phyloP scores from a whole-genome alignment of 2,113 vertebrate species.

The Toxotes jaculatrix region DNA sequence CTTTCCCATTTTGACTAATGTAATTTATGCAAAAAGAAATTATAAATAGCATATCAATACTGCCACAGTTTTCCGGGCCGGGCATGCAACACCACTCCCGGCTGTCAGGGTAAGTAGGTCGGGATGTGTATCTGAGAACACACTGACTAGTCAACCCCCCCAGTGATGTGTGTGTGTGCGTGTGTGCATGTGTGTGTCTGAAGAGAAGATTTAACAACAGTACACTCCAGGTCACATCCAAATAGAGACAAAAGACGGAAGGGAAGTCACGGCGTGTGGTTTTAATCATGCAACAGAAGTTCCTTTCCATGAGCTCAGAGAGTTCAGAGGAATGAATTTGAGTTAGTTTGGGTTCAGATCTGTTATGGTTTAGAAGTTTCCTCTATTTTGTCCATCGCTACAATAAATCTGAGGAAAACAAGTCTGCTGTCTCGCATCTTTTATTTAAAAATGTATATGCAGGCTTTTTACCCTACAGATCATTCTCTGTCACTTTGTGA shows the following conservation, averaged over 20 bases:
- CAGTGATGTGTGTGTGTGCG: constrained; percentile 1
- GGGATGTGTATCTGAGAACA: constrained; percentile 51
- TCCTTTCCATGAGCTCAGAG: constrained; percentile 48
- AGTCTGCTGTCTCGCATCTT: constrained; percentile 21
- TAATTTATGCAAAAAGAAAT: constrained; percentile 83
- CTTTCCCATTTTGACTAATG: constrained; percentile 77
- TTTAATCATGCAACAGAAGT: constrained; percentile 58
- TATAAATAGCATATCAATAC: constrained; percentile 85
- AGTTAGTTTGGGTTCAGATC: constrained; percentile 13
- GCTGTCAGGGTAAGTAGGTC: constrained; percentile 79
- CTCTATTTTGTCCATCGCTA: not conserved
- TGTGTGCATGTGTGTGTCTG: constrained; percentile 27
- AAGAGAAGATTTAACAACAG: constrained; percentile 58
- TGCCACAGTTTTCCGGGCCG: constrained; percentile 70
- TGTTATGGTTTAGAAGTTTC: constrained; percentile 42
- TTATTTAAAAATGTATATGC: constrained; percentile 25
- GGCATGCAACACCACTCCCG: constrained; percentile 66
- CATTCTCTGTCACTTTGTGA: not conserved
- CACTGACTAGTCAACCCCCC: constrained; percentile 32
- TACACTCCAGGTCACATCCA: constrained; percentile 47
- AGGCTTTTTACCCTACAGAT: constrained; percentile 1
- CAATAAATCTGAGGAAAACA: constrained; percentile 24
- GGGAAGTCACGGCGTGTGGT: constrained; percentile 33
- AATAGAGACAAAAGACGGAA: constrained; percentile 58
- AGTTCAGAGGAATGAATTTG: constrained; percentile 45